phyloP scores from a whole-genome alignment of 1,140 invertebrate species.

The Lepidotrigona ventralis region DNA sequence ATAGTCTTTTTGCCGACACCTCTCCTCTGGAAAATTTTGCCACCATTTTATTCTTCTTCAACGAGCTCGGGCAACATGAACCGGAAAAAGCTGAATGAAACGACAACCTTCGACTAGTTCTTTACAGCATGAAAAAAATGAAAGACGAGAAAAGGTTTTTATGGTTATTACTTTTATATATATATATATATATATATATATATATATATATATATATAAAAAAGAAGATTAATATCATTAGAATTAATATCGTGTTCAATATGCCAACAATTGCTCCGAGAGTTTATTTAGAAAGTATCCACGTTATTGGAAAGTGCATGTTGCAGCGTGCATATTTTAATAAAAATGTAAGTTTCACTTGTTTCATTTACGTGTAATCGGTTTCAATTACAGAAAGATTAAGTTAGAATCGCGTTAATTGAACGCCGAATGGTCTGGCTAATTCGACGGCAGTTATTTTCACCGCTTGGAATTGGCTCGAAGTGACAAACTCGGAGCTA shows the following conservation, averaged over 20 bases:
- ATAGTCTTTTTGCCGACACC: rapidly evolving
- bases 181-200: too few relatives aligned
- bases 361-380: not conserved
- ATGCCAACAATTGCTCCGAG: not conserved
- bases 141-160: too few relatives aligned
- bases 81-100: too few relatives aligned
- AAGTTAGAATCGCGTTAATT: not conserved
- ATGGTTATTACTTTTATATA: too few relatives aligned
- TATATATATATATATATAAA: too few relatives aligned
- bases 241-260: not conserved
- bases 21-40: too few relatives aligned
- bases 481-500: not conserved
- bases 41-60: too few relatives aligned
- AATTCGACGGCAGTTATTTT: constrained; percentile 13
- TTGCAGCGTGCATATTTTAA: not conserved
- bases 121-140: too few relatives aligned
- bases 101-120: too few relatives aligned
- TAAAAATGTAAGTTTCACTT: not conserved
- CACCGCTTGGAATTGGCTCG: not conserved
- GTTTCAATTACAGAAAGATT: not conserved
- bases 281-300: not conserved
- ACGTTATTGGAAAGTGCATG: too few relatives aligned
- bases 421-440: not conserved
- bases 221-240: too few relatives aligned
- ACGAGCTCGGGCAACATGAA: too few relatives aligned